Evolutionary conservation across 2,797 vertebrate genomes (phyloP), one percentile per base, ranked within the genome.

Genomic region (Triplophysa yarkandensis): DNA sequence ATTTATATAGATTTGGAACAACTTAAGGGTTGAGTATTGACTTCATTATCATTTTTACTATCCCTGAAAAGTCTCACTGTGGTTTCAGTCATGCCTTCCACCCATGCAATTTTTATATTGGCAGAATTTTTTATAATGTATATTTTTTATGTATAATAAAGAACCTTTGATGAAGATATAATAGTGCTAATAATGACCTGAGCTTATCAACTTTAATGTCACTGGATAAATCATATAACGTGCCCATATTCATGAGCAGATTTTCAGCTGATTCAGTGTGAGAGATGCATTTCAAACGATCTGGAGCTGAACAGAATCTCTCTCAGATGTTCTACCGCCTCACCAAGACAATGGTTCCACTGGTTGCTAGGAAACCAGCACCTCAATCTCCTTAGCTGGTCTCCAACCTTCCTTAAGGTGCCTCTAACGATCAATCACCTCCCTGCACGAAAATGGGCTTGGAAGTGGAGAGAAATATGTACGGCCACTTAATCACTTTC

Each of bases 351-450:
- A 87, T 79, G 70, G 77, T 84, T 85, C 75, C 80, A 43, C 77
- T 19, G 82, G 91, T 92, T 92, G 89, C 90, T 89, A 88, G 85
- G 90, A 85, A 87, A 92, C 88, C 80, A 71, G 73, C 84, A 79
- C 86, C 72, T 85, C 85, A 76, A 63, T 74, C 79, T 85, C 76
- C 52, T 74, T 79, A 73, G 70, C 72, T 84, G 85, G 84, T 81
- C 84, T 82, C 76, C 83, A 80, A 78, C 80, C 76, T 76, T 83
- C 77, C 69, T 70, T 27, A 32, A 82, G 78, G 81, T 81, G 78
- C 74, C 69, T 80, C 72, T 75, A 76, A 85, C 81, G 83, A 81
- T 88, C 81, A 85, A 81, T 87, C 80, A 85, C 61, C 81, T 63
- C 76, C 36, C 71, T 65, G 66, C 25, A 27, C 1, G 6, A 66